Base-by-base conservation (phyloP, 2,113 vertebrate genomes). In the Morone chrysops region DNA sequence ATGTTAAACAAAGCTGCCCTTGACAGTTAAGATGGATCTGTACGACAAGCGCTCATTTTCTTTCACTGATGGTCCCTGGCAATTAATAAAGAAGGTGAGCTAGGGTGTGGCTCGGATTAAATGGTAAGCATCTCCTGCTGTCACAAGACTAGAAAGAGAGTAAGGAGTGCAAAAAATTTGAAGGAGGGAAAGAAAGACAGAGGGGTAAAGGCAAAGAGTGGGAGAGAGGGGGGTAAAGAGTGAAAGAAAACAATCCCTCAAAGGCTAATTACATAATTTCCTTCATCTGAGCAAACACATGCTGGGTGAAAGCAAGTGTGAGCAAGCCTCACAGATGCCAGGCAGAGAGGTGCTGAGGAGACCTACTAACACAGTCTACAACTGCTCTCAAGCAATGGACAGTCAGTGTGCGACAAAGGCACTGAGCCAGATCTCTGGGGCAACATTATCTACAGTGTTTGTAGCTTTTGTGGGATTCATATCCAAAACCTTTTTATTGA, bases 251-350 rank as follows among this genome's bases (percentile, higher is more conserved):
- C 91, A 93, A 96, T 96, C 94, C 94, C 94, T 95, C 94, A 95
- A 87, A 84, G 91, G 95, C 96, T 97, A 98, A 99, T 97, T 97
- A 96, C 96, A 96, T 97, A 97, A 97, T 97, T 97, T 98, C 96
- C 95, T 97, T 96, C 96, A 97, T 97, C 96, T 97, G 97, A 97
- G 92, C 95, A 97, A 99, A 98, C 94, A 97, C 66, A 94, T 92
- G 91, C 93, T 91, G 90, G 92, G 93, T 93, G 95, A 91, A 92
- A 84, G 85, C 86, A 87, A 90, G 90, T 88, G 91, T 90, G 90
- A 92, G 92, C 84, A 87, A 91, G 88, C 68, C 83, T 84, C 71
- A 50, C 74, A 88, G 82, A 90, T 93, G 86, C 86, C 85, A 84
- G 70, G 81, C 72, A 43, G 57, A 72, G 83, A 82, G 82, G 81